Base-by-base conservation (phyloP, 2,113 vertebrate genomes). In the Zosterops hypoxanthus region DNA sequence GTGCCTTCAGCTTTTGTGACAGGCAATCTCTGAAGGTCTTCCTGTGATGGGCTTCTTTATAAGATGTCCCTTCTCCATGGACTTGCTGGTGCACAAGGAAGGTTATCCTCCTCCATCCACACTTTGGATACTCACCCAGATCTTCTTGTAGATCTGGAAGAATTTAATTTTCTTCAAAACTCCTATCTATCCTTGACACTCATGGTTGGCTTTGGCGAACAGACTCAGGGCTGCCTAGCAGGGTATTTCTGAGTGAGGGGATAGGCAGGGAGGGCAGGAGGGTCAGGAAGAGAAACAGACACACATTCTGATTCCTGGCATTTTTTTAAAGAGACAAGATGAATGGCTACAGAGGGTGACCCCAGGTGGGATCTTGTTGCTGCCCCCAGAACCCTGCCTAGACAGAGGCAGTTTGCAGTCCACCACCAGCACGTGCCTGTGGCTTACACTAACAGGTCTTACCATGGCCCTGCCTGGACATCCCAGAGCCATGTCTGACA, bases 401-500 rank as follows among this genome's bases (percentile, higher is more conserved):
- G 44, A 34, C 24, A 69, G 39, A 76, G 8, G 63, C 57, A 76
- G 6, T 47, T 36, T 2, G 1, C 29, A 79, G 60, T 39, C 16
- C 14, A 31, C 19, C 24, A 61, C 39, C 39, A 59, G 52, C 52
- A 34, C 0, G 0, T 53, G 17, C 18, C 29, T 21, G 25, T 5
- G 26, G 9, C 52, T 92, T 69, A 53, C 9, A 10, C 11, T 21
- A n/a, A 24, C 0, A 5, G 19, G 14, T 17, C 26, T 83, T 21
- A 21, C 31, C 21, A 44, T 2, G 6, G 8, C 24, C 16, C 25
- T 60, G 10, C 56, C 59, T 46, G 42, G 50, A 22, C 39, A 73
- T 55, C 23, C 36, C 4, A 2, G 64, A 20, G 11, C n/a, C 3
- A 0, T 7, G 2, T 65, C 36, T 86, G 89, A 69, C 5, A 11